Evolutionary conservation across 2,888 invertebrate species (phyloP).

Genomic region (Lampropteryx suffumata): DNA sequence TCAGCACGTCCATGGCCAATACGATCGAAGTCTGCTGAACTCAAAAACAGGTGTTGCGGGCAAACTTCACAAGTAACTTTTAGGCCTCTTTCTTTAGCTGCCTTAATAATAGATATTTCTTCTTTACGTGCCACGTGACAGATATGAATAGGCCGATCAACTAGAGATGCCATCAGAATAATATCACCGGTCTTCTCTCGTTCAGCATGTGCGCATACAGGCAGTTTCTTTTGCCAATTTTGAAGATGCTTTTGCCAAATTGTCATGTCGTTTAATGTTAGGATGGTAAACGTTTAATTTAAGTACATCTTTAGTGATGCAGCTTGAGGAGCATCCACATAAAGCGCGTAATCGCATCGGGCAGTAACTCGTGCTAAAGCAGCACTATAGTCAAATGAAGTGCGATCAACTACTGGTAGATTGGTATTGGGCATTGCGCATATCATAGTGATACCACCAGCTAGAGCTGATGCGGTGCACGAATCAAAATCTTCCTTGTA

Average conservation of each 20-base stretch:
- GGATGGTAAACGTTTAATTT: slow-evolving; percentile 97
- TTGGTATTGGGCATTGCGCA: slow-evolving; percentile 99
- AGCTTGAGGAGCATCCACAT: slow-evolving; percentile 93
- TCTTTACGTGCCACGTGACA: slow-evolving; percentile 98
- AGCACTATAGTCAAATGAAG: slow-evolving; percentile 90
- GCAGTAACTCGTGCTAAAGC: slow-evolving; percentile 92
- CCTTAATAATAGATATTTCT: slow-evolving; percentile 94
- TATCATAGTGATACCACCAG: slow-evolving; percentile 96
- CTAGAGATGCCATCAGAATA: slow-evolving; percentile 92
- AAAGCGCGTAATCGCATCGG: slow-evolving; percentile 97
- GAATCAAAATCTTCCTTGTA: slow-evolving; percentile 98
- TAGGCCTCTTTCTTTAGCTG: slow-evolving; percentile 94
- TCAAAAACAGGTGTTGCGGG: slow-evolving; percentile 98
- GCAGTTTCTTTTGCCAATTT: slow-evolving; percentile 95
- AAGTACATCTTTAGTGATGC: slow-evolving; percentile 99
- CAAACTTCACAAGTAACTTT: slow-evolving; percentile 99
- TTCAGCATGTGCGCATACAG: slow-evolving; percentile 98
- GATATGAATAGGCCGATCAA: slow-evolving; percentile 95
- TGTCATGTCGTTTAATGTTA: slow-evolving; percentile 93
- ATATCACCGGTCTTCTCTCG: slow-evolving; percentile 97
- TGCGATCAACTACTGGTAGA: slow-evolving; percentile 93
- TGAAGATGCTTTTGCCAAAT: slow-evolving; percentile 97
- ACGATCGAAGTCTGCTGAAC: slow-evolving; percentile 87
- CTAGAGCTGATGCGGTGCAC: slow-evolving; percentile 95
- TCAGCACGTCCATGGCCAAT: slow-evolving; percentile 89